Base-by-base conservation (phyloP, 1,140 invertebrate species). In the Bombus fervidus region DNA sequence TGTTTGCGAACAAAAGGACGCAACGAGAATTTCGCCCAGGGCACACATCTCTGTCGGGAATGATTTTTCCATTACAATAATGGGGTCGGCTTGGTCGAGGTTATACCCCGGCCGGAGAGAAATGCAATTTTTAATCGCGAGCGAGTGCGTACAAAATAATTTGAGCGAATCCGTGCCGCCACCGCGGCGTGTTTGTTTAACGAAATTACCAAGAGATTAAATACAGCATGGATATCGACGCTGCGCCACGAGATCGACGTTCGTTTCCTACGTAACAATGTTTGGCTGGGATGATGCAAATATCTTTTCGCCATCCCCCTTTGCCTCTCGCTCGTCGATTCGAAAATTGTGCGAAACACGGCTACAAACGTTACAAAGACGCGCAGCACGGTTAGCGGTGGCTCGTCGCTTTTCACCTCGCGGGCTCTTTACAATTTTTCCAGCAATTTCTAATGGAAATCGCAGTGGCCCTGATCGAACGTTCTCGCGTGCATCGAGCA, bases 11-110 rank as follows among this genome's bases (percentile, higher is more conserved):
- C 73, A 91, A 87, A 91, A 90, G 89, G 85, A 86, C 57, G 78
- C 68, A 77, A 69, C 82, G 81, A 71, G 85, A 84, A 84, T 87
- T 89, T 83, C 71, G 87, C 76, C 79, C 18, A 71, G 18, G 87
- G 81, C 73, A 78, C 72, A 34, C 78, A 47, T 72, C 81, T 83
- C 75, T 13, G 72, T 62, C 73, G 80, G 53, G 84, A 64, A 86
- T 86, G 84, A 89, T 89, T 89, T 89, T 89, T 89, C 88, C 88
- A 89, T 89, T 89, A 89, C 87, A 89, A 88, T 81, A 87, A 76
- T 77, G 74, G 66, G 85, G 75, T 83, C 64, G 79, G 31, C 69
- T 66, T 57, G 41, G 64, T 9, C 53, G 41, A 81, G 87, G 89
- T 90, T 89, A 87, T 68, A 89, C 73, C 41, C 37, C 37, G n/a